Evolutionary conservation across 2,888 invertebrate genomes (phyloP).

Genomic region (Piscicola geometra): DNA sequence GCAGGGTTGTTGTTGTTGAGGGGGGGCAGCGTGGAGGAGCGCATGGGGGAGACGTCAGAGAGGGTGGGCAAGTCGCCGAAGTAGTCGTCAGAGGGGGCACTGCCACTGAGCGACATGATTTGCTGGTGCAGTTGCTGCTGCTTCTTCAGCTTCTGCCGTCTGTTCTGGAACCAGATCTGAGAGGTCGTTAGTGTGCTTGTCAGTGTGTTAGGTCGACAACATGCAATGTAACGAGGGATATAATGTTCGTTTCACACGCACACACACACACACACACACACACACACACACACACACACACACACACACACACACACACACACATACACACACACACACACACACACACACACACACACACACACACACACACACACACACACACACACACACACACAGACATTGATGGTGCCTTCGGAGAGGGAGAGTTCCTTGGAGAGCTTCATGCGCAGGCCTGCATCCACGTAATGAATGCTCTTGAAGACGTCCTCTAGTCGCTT

Average conservation of each 20-base stretch:
- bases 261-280: slow-evolving; percentile 27
- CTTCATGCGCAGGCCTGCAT: slow-evolving; percentile 32
- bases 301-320: background rate
- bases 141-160: slow-evolving; percentile 37
- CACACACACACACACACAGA: slow-evolving; percentile 18
- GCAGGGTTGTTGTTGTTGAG: slow-evolving; percentile 15
- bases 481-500: slow-evolving; percentile 32
- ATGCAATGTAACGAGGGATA: no score
- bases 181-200: no score
- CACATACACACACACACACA: slow-evolving; percentile 19
- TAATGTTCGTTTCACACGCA: background rate
- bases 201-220: no score
- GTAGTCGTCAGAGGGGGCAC: slow-evolving; percentile 1
- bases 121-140: slow-evolving; percentile 31
- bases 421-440: slow-evolving; percentile 26
- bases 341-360: slow-evolving; percentile 14
- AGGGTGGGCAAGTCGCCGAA: background rate
- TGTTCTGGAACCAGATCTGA: slow-evolving; percentile 38
- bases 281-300: slow-evolving; percentile 2
- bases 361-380: slow-evolving; percentile 19
- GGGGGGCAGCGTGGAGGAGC: background rate
- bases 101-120: slow-evolving; percentile 18
- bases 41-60: slow-evolving; percentile 15
- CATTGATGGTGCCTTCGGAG: slow-evolving; percentile 32
- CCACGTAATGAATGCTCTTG: slow-evolving; percentile 32